Conservation (phyloP, 1,140 invertebrate genomes). For the Drosophila eugracilis region DNA sequence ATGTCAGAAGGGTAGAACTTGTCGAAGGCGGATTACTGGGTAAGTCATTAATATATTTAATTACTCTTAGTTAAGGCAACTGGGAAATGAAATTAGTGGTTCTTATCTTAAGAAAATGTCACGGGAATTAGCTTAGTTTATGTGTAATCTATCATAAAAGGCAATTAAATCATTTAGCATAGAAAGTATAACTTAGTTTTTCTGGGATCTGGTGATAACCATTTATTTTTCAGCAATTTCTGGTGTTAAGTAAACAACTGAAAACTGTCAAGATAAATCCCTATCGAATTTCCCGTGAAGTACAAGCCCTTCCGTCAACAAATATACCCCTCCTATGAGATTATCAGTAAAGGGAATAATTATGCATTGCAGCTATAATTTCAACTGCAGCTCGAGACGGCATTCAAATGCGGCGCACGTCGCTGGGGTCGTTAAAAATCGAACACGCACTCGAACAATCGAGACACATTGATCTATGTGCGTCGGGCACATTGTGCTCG, state of each 20-base stretch:
- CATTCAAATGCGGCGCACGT: constrained; percentile 74
- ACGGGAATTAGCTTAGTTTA: background rate
- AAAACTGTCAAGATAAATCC: background rate
- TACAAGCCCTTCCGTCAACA: background rate
- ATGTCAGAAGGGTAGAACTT: background rate
- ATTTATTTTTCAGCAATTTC: no score
- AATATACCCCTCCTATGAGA: constrained; percentile 20
- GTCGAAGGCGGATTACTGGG: constrained; percentile 2
- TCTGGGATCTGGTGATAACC: no score
- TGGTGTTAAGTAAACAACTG: no score
- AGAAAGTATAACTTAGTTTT: no score
- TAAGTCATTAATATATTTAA: constrained; percentile 11
- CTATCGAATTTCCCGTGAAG: constrained; percentile 2
- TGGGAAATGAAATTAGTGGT: no score
- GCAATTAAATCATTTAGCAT: no score
- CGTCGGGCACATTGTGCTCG: constrained; percentile 22
- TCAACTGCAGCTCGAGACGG: constrained; percentile 25
- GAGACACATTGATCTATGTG: constrained; percentile 77
- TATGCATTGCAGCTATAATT: constrained; percentile 50
- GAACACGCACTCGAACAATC: constrained; percentile 79
- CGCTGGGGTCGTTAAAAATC: constrained; percentile 74
- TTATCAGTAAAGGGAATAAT: constrained; percentile 44
- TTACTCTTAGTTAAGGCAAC: background rate
- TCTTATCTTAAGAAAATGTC: background rate
- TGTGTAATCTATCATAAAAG: background rate